These are phyloP conservation scores for Poecilia gillii DNA, from an alignment of 2,797 vertebrate genomes.

Conservation along the genomic window DNA sequence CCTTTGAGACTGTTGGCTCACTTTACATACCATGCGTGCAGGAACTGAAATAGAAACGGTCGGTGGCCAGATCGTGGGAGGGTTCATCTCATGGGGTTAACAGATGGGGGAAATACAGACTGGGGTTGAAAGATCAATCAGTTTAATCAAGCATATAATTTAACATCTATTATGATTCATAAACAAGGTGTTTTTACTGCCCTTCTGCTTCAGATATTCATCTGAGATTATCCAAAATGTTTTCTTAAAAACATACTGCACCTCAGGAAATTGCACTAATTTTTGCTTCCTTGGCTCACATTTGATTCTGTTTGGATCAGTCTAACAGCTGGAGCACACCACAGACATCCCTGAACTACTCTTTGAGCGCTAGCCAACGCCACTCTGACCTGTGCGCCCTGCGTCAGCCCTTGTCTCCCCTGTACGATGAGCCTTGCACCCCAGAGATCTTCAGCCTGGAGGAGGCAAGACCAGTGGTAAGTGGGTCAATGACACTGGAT, in stretches of 20 bases:
- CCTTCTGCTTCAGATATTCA: constrained; percentile 19
- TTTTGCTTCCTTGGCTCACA: constrained; percentile 20
- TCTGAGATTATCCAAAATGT: constrained; percentile 17
- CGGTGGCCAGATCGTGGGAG: constrained; percentile 11
- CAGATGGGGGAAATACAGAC: constrained; percentile 36
- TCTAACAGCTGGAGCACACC: constrained; percentile 83
- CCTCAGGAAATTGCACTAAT: background rate
- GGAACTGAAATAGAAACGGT: constrained; percentile 58
- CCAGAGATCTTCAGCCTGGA: constrained; percentile 80
- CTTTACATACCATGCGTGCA: constrained; percentile 56
- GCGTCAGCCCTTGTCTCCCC: constrained; percentile 82
- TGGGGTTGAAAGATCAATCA: constrained; percentile 47
- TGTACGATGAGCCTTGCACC: constrained; percentile 85
- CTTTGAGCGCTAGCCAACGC: constrained; percentile 69
- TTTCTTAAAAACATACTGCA: constrained; percentile 32
- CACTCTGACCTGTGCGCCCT: constrained; percentile 80
- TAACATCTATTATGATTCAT: constrained; percentile 24
- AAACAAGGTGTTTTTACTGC: constrained; percentile 15
- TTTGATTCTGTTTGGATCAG: constrained; percentile 64
- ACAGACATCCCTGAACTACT: constrained; percentile 73
- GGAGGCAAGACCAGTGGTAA: constrained; percentile 74
- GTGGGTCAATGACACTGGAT: constrained; percentile 77
- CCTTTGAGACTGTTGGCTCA: constrained; percentile 49
- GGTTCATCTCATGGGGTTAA: constrained; percentile 33
- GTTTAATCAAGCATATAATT: constrained; percentile 24